Base-by-base conservation (phyloP, 2,888 invertebrate genomes). In the Ypsolopha scabrella region DNA sequence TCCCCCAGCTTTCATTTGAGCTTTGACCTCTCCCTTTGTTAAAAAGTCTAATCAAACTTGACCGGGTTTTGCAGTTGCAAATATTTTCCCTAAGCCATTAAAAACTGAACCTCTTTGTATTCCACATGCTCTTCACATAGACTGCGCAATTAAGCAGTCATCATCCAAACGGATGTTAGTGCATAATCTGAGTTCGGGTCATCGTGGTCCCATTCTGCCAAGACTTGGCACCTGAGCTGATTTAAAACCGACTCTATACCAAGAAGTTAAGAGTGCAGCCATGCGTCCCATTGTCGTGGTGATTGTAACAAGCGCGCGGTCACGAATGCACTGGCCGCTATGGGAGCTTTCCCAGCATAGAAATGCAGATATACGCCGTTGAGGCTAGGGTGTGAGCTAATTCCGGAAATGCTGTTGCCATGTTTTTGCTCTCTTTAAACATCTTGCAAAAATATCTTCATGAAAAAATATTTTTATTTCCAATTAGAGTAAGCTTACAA, bases 261-360 rank as follows among this genome's bases (percentile, higher is more conserved):
- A 24, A 4, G 24, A 3, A 24, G 24, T 24, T 24, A 24, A 24
- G 24, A 39, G 39, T 39, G 39, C 39, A 11, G 6, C 11, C 39
- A 39, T 39, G 39, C 11, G 6, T 6, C 39, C 6, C 2, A 39
- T 9, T 39, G 39, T 9, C 39, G 2, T 24, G 39, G 10, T 39
- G 6, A 2, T n/a, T 39, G 39, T 39, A 82, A 83, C 81, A 79
- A 81, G 80, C 78, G 68, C 77, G 67, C 81, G 83, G 83, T 83
- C 83, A 83, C 80, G 80, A 77, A 11, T 39, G 34, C 39, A 41
- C 70, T 77, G 80, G 76, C 80, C 82, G 80, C 68, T 76, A 78
- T 85, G 85, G 82, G 85, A 85, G 83, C 78, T 80, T 80, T 85
- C 85, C 75, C 83, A 85, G 77, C 72, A 77, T 81, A 77, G 69